Evolutionary conservation across 1,140 invertebrate genomes (phyloP), one percentile per base, ranked within the genome.

Genomic region (Hylaeus volcanicus): DNA sequence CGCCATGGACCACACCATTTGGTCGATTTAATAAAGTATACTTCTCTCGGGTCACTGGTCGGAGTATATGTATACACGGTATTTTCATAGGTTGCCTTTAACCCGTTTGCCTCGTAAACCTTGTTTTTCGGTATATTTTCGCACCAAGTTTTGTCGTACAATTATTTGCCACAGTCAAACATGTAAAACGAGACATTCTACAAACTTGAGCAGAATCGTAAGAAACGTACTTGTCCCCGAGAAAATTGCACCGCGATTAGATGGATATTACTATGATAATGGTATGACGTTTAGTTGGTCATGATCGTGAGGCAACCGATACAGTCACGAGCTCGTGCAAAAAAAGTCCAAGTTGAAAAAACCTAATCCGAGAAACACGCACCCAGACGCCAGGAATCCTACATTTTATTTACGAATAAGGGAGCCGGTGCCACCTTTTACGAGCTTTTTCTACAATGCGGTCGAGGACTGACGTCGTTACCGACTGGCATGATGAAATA

Each of bases 251-350:
- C 14, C 26, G n/a, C 37, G 15, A 72, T 72, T 60, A 45, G 9
- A 43, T 45, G 56, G 26, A 58, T 72, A 61, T 72, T 61, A 72
- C 41, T 72, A 37, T 72, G 45, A 58, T 58, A 61, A 41, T 26
- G 9, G 56, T 45, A 37, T n/a, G 61, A 53, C 15, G n/a, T 26
- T 26, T 41, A 70, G 15, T 9, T 9, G 37, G n/a, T 53, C 41
- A n/a, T 14, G 56, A 45, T 53, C 41, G n/a, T 14, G 56, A 45
- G 37, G 15, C 51, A 43, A 61, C n/a, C 15, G 14, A 51, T 3
- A 12, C 3, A 4, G 8, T 41, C 61, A 41, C n/a, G n/a, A 39
- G 51, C n/a, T 3, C 11, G 12, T 5, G 14, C 41, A 11, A 63
- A 61, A 53, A 39, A 72, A 45, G 39, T 39, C 51, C 53, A 15